These are phyloP conservation scores for Ascidia mentula DNA, from an alignment of 23 tunicate species.

Conservation along the genomic window DNA sequence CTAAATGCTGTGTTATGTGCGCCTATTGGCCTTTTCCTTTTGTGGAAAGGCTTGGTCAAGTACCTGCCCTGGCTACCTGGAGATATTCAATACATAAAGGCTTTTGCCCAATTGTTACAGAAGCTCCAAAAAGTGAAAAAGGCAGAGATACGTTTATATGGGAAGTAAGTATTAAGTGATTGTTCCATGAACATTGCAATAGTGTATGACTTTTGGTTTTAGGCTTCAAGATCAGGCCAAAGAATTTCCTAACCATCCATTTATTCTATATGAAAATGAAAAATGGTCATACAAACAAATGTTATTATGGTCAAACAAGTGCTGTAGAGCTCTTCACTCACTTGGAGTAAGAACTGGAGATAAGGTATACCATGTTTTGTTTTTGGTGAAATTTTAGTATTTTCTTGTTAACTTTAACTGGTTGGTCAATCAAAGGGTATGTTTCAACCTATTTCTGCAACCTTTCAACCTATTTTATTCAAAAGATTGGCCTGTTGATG, in stretches of 20 bases:
- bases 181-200: no score
- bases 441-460: background rate
- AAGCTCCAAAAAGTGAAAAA: background rate
- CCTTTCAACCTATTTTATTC: background rate
- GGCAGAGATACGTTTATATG: background rate
- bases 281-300: constrained; percentile 48
- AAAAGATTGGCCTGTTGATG: constrained; percentile 81
- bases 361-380: constrained; percentile 32
- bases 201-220: constrained; percentile 1
- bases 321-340: constrained; percentile 47
- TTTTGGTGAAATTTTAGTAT: background rate
- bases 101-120: background rate
- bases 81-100: background rate
- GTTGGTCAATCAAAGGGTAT: background rate
- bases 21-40: background rate
- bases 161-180: background rate
- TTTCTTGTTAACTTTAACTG: background rate
- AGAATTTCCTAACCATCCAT: constrained; percentile 22
- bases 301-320: constrained; percentile 41
- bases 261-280: constrained; percentile 48
- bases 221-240: constrained; percentile 55
- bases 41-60: background rate
- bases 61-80: background rate
- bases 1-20: background rate
- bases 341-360: constrained; percentile 33